Base-by-base conservation (phyloP, 1,140 invertebrate genomes). In the Drosophila pectinifera region DNA sequence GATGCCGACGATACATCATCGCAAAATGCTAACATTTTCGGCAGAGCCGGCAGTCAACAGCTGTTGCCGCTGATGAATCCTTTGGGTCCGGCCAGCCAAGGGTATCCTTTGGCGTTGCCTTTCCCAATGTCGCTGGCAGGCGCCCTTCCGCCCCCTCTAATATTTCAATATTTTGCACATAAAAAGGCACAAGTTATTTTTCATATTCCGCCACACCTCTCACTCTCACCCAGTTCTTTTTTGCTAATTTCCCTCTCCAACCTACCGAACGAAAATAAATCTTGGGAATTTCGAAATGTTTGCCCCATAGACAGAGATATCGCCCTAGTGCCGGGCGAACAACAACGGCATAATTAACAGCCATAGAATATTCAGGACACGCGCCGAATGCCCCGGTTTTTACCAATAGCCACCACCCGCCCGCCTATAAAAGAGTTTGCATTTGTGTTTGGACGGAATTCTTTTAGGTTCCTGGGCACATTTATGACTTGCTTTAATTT, bases 141-240 rank as follows among this genome's bases (percentile, higher is more conserved):
- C 31, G 18, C 41, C 41, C 46, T n/a, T 18, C 36, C 8, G 24
- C 4, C 11, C 28, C 51, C 57, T 24, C 77, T 84, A 74, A 89
- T 89, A 89, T 89, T 89, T 89, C 84, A 89, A 89, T 89, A 89
- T 89, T 80, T 88, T 75, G 67, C 80, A 76, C 63, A 88, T 84
- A 89, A 89, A 78, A 89, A 89, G 84, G 84, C 84, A 80, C 88
- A 84, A 84, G 84, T 67, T 88, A 88, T 89, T 89, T 89, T 89
- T 89, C 80, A 89, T 80, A 80, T 45, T 78, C 65, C 38, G 59
- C 45, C 54, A 39, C 57, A 38, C 70, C 68, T 63, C 70, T 42
- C 28, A 46, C 28, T 31, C 28, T 28, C 26, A 34, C 31, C 28
- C 48, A 51, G 49, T 18, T 67, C 65, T 65, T 78, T 79, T 63